Conservation (phyloP, 53 echinoderm and acorn worm genomes). For the Zoroaster sp. region DNA sequence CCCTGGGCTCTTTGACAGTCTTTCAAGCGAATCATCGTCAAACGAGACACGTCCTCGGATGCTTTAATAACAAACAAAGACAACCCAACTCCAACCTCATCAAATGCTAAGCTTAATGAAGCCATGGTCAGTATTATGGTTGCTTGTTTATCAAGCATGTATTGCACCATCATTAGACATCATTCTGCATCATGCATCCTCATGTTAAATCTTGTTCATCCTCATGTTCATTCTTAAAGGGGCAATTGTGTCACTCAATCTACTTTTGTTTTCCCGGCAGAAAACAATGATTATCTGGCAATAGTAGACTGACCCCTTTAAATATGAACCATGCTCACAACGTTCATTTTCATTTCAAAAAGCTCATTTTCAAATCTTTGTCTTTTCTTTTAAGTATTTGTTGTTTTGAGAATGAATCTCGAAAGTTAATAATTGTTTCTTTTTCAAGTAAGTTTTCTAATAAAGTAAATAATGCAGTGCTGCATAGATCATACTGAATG, state of each 20-base stretch:
- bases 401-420: too few species aligned
- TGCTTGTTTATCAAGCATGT: constrained; percentile 2
- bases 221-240: too few species aligned
- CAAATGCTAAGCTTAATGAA: constrained; percentile 27
- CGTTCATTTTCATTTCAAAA: background rate
- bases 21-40: constrained; percentile 37
- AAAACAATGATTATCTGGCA: background rate
- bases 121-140: constrained; percentile 38
- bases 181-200: background rate
- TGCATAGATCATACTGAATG: too few species aligned
- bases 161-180: background rate
- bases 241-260: background rate
- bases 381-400: too few species aligned
- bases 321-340: background rate
- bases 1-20: background rate
- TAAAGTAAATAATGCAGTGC: too few species aligned
- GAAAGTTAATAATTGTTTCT: too few species aligned
- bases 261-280: background rate
- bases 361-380: background rate
- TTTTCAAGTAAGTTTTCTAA: too few species aligned
- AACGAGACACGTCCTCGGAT: constrained; percentile 30
- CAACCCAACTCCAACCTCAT: background rate
- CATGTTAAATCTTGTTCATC: too few species aligned
- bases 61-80: constrained; percentile 42
- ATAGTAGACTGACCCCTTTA: background rate